Conservation (phyloP, 2,888 invertebrate genomes). For the Alviniconcha strummeri region DNA sequence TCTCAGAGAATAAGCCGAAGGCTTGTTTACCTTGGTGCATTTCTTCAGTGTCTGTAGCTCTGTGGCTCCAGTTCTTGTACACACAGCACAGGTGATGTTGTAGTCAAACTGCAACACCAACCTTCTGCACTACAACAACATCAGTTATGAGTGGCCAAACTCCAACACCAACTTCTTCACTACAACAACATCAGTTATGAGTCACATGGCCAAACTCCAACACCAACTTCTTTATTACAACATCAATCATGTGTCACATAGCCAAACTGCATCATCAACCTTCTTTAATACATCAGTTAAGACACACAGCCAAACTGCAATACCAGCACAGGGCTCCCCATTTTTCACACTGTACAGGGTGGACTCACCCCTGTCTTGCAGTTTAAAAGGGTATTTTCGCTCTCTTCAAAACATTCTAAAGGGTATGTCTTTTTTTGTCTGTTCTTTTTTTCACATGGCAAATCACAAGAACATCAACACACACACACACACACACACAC, state of each 20-base stretch:
- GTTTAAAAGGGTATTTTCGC: no score
- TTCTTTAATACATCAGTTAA: neutral
- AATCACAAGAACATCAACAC: no score
- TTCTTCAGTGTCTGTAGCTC: slow-evolving; percentile 95
- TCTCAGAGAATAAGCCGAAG: neutral
- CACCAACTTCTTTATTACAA: neutral
- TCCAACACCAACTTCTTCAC: neutral
- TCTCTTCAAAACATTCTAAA: no score
- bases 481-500: no score
- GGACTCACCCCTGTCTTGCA: no score
- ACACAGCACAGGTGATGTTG: slow-evolving; percentile 96
- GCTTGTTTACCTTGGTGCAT: slow-evolving; percentile 84
- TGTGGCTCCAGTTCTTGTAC: slow-evolving; percentile 97
- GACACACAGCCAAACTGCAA: no score
- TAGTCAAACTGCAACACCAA: slow-evolving; percentile 84
- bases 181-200: neutral
- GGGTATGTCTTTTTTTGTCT: no score
- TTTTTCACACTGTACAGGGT: no score
- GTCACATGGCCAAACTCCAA: no score
- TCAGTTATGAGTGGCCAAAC: neutral
- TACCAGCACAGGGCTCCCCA: no score
- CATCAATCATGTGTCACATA: no score
- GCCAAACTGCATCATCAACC: neutral
- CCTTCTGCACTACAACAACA: neutral
- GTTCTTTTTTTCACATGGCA: no score